Evolutionary conservation across 2,888 invertebrate species (phyloP).

Genomic region (Theretra japonica): DNA sequence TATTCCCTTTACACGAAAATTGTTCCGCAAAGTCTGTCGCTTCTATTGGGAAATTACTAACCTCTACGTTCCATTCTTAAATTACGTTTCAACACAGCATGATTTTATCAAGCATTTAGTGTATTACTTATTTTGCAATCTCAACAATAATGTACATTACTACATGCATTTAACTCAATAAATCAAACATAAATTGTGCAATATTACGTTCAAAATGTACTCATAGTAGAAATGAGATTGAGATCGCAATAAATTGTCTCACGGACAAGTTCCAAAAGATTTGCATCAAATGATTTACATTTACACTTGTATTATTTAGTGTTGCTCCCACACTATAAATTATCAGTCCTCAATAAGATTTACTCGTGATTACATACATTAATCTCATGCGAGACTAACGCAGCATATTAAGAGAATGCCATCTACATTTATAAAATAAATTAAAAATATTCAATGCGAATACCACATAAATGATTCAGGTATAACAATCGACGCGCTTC

Average conservation of each 20-base stretch:
- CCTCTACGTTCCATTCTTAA: background rate
- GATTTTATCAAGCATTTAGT: background rate
- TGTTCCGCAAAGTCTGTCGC: slow-evolving; percentile 22
- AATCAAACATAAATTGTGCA: slow-evolving; percentile 3
- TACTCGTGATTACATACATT: slow-evolving; percentile 10
- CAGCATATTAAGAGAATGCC: slow-evolving; percentile 17
- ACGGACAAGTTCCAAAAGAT: background rate
- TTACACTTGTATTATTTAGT: slow-evolving; percentile 10
- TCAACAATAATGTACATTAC: background rate
- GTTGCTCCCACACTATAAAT: background rate
- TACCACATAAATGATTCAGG: background rate
- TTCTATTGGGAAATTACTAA: slow-evolving; percentile 9
- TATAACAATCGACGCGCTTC: slow-evolving; percentile 1
- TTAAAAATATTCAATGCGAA: slow-evolving; percentile 7
- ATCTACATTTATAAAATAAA: slow-evolving; percentile 3
- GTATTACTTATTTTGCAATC: background rate
- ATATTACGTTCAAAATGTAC: slow-evolving; percentile 8
- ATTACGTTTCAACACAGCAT: background rate
- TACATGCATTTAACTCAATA: background rate
- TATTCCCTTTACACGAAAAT: slow-evolving; percentile 18
- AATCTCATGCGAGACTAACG: slow-evolving; percentile 8
- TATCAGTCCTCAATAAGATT: slow-evolving; percentile 20
- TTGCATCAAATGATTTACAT: slow-evolving; percentile 9
- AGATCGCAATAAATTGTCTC: slow-evolving; percentile 3
- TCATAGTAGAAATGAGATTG: slow-evolving; percentile 7